A percentile compares a stretch with the other conserved stretches of the same genome.
Conservation (phyloP, 2,797 vertebrate species). For the Bovichtus diacanthus region DNA sequence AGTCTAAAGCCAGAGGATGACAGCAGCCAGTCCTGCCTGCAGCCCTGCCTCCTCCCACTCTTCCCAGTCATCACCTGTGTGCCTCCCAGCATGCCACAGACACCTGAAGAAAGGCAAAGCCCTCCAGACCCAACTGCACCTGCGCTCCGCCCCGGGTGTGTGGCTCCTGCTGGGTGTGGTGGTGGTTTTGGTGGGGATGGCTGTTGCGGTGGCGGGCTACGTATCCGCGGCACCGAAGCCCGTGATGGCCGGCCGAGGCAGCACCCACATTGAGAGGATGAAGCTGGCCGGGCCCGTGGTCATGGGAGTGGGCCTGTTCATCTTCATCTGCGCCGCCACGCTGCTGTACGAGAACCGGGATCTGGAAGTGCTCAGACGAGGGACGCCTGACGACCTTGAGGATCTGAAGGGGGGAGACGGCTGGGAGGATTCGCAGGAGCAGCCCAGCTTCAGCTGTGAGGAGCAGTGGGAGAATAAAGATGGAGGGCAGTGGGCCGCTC, state of each 20-base stretch:
- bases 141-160: constrained; percentile 91
- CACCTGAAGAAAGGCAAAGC: constrained; percentile 58
- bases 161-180: constrained; percentile 91
- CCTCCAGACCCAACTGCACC: constrained; percentile 85
- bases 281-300: constrained; percentile 94
- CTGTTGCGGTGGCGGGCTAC: constrained; percentile 92
- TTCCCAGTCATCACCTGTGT: constrained; percentile 52
- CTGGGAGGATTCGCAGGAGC: constrained; percentile 71
- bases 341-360: constrained; percentile 97
- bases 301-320: constrained; percentile 96
- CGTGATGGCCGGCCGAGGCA: constrained; percentile 34
- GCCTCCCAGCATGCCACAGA: constrained; percentile 64
- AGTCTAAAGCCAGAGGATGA: constrained; percentile 80
- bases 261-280: constrained; percentile 89
- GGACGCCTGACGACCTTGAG: constrained; percentile 60
- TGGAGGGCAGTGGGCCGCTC: constrained; percentile 58
- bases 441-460: constrained; percentile 53
- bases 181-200: constrained; percentile 92
- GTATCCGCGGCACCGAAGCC: constrained; percentile 65
- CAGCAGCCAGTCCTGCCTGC: constrained; percentile 70
- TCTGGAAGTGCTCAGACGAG: constrained; percentile 81
- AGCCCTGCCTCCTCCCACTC: constrained; percentile 72
- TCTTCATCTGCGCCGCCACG: constrained; percentile 98
- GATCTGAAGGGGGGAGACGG: constrained; percentile 70
- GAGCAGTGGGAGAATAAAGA: constrained; percentile 65